Evolutionary conservation across 2,888 invertebrate species (phyloP).

Genomic region (Ryuthela nishihirai): DNA sequence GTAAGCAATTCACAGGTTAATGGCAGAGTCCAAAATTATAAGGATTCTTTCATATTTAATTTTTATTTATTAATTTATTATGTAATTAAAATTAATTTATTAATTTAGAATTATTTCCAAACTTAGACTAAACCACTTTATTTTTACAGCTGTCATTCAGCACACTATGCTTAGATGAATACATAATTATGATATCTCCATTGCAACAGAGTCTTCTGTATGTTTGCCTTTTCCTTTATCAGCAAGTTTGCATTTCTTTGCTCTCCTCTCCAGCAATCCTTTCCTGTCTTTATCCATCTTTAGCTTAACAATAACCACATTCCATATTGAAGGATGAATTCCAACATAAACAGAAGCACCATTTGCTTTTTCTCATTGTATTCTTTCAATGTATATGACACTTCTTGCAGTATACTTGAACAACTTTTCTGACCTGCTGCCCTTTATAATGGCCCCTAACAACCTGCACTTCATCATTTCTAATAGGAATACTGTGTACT

Average conservation of each 20-base stretch:
- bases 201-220: conserved; percentile 51
- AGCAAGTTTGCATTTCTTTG: conserved; percentile 85
- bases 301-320: conserved; percentile 95
- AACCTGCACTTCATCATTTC: conserved; percentile 99
- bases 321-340: conserved; percentile 98
- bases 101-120: no score
- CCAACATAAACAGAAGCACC: conserved; percentile 98
- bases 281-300: conserved; percentile 99
- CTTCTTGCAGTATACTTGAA: conserved; percentile 95
- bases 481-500: conserved; percentile 96
- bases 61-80: no score
- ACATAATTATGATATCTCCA: no score
- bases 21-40: no score
- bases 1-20: no score
- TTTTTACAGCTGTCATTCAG: no score
- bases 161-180: no score
- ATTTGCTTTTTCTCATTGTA: conserved; percentile 98
- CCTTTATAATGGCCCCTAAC: conserved; percentile 98
- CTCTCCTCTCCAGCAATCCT: conserved; percentile 91
- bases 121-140: no score
- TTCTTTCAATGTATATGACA: conserved; percentile 97
- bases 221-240: conserved; percentile 93
- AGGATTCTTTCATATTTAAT: no score
- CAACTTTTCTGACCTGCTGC: conserved; percentile 97
- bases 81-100: no score